Base-by-base conservation (phyloP, 1,140 invertebrate species). In the Telenomus remus region DNA sequence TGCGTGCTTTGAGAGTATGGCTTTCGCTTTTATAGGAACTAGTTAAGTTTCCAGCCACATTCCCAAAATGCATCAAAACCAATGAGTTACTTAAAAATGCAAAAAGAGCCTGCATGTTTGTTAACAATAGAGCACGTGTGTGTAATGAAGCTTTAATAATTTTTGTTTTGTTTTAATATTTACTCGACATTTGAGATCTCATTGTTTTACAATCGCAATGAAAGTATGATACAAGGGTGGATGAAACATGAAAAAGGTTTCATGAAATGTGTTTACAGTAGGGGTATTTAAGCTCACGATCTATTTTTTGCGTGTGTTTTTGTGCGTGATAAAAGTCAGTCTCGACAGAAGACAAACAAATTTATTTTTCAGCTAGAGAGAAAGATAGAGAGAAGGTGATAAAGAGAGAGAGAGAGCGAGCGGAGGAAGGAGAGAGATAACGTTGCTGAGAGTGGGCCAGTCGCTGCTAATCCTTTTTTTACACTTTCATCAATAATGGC, bases 401-500 rank as follows among this genome's bases (percentile, higher is more conserved):
- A 46, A 12, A 46, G 12, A 56, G 51, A 46, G 19, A 46, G 43
- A 46, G 12, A 56, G 51, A 54, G 6, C 54, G 42, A 43, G 15
- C 57, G 50, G 35, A 2, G 46, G 35, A 68, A 5, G 53, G 55
- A 60, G 39, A 51, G 46, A 49, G 48, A 47, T 48, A 73, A 66
- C 34, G 50, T 48, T 50, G 55, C 44, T 55, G 59, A 39, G 37
- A 4, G n/a, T 9, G 9, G 9, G 3, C 37, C 9, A 39, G 37
- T 11, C n/a, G n/a, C 37, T 39, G 37, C n/a, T n/a, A 39, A 11
- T 39, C 9, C 37, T 39, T 39, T 39, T 39, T 61, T 54, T 87
- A 88, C 70, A 88, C 75, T 83, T 86, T 88, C 81, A 88, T 85
- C 79, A 88, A 80, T 75, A 86, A 86, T 44, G 86, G 86, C 53